phyloP scores from a whole-genome alignment of 2,113 vertebrate species.

The Condylura cristata region DNA sequence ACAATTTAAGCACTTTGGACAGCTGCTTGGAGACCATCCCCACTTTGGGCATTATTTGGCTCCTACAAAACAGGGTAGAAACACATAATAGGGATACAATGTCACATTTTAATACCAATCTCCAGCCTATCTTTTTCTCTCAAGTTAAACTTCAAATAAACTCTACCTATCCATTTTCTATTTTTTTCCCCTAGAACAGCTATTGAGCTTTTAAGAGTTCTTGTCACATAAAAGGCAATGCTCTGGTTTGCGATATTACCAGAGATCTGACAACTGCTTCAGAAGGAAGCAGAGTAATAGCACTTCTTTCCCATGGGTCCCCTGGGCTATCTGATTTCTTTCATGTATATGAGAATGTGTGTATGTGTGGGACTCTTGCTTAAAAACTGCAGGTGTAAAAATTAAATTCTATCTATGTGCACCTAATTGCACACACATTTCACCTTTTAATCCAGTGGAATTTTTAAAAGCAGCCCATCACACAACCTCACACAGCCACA shows the following conservation, averaged over 20 bases:
- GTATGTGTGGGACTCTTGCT: background rate
- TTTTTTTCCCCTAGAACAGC: background rate
- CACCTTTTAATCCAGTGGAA: background rate
- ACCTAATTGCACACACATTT: background rate
- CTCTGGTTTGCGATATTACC: background rate
- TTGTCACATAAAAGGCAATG: slow-evolving; percentile 48
- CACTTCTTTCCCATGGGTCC: slow-evolving; percentile 9
- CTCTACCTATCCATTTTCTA: background rate
- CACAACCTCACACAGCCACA: background rate
- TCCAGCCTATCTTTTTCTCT: background rate
- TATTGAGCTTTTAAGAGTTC: slow-evolving; percentile 18
- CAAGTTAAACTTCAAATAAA: slow-evolving; percentile 47
- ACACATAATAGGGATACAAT: background rate
- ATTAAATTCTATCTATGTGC: background rate
- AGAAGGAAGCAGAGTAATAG: slow-evolving; percentile 35
- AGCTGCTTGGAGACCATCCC: background rate
- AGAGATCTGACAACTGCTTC: slow-evolving; percentile 60
- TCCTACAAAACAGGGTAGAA: background rate
- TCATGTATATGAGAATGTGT: background rate
- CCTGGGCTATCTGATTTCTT: slow-evolving; percentile 61
- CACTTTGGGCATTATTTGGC: background rate
- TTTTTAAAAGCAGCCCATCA: background rate
- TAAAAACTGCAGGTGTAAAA: background rate
- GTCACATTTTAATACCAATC: background rate
- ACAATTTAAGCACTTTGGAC: background rate